phyloP scores from a whole-genome alignment of 2,888 invertebrate species.

The Lymantria monacha region DNA sequence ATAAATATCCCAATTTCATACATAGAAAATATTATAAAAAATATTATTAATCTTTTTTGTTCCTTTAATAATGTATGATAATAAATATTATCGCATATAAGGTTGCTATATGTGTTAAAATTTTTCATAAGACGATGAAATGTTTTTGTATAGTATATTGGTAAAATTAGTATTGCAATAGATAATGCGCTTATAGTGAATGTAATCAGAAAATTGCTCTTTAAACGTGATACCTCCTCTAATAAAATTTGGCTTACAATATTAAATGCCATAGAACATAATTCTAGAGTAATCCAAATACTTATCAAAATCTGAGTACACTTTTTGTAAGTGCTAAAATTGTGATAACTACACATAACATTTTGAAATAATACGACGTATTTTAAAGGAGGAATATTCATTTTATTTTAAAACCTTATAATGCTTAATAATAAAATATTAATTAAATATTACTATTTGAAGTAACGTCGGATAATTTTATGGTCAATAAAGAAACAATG shows the following conservation, averaged over 20 bases:
- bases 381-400: conserved; percentile 24
- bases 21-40: neutral
- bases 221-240: neutral
- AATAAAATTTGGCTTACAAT: neutral
- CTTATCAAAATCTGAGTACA: conserved; percentile 9
- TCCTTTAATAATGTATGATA: conserved; percentile 6
- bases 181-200: conserved; percentile 1
- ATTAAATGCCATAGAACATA: neutral
- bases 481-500: too few species aligned
- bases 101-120: conserved; percentile 13
- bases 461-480: too few species aligned
- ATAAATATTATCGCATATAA: conserved; percentile 8
- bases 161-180: conserved; percentile 5
- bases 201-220: neutral
- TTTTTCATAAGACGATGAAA: conserved; percentile 15
- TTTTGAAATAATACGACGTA: conserved; percentile 27
- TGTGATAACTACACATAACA: conserved; percentile 28
- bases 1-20: neutral
- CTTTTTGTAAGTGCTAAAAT: conserved; percentile 17
- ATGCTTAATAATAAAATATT: too few species aligned
- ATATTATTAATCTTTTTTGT: conserved; percentile 4
- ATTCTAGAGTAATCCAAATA: conserved; percentile 13
- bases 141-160: conserved; percentile 4
- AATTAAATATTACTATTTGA: too few species aligned
- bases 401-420: neutral